Evolutionary conservation across 2,113 vertebrate genomes (phyloP), one percentile per base, ranked within the genome.

Genomic region (Suricata suricatta): DNA sequence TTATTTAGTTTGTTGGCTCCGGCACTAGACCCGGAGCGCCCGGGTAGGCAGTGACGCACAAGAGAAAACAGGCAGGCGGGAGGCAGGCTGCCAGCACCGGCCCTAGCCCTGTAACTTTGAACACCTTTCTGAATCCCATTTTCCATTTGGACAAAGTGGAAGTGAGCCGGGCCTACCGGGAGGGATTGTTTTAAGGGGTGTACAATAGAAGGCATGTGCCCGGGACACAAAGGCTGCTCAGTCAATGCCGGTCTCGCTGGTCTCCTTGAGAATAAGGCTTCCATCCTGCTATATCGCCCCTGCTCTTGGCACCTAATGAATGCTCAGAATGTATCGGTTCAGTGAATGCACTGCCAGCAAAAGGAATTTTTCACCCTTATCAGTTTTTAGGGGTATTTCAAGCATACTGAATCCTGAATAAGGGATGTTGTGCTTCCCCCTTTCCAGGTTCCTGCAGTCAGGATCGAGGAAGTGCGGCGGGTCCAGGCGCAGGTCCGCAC

Each of bases 391-490:
- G n/a, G 29, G 47, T 16, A 27, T 66, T 92, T 95, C 8, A 66
- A 33, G 35, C 69, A 12, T 50, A 38, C 17, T 41, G 35, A 11
- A n/a, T 1, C 7, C 44, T 1, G 35, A 90, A 15, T 25, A 38
- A 31, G 47, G 47, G 81, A 80, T 33, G 12, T 1, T 23, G 27
- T 3, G 74, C 27, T 29, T 79, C n/a, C 68, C 0, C 6, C 14
- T 25, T 9, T 25, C 35, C 86, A 57, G 86, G n/a, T 57, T 69
- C 85, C 21, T 60, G 64, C 31, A 6, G 27, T 44, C 10, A 0
- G 0, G 16, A 33, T 11, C 50, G 0, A 25, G n/a, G 41, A 38
- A 31, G 64, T 17, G 44, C 3, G 15, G 44, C 3, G 15, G 27
- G 35, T 15, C 33, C 0, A 15, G 3, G 57, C 23, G n/a, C 60